These are phyloP conservation scores for Andrena marginata DNA, from an alignment of 2,888 invertebrate species.

Conservation along the genomic window DNA sequence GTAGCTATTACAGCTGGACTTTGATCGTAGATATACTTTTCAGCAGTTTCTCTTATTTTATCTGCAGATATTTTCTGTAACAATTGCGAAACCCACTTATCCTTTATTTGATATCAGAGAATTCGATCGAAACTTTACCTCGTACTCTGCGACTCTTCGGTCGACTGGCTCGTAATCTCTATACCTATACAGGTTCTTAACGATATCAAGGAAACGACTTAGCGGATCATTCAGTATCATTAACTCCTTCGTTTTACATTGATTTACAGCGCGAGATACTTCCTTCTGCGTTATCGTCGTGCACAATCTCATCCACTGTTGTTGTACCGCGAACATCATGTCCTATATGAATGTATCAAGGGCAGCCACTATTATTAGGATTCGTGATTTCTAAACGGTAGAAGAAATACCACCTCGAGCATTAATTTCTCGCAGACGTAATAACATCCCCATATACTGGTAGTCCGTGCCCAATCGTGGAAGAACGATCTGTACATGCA, in stretches of 20 bases:
- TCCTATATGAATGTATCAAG: constrained; percentile 71
- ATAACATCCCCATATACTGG: constrained; percentile 86
- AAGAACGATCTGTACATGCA: constrained; percentile 85
- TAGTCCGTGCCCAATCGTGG: constrained; percentile 82
- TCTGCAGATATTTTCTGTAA: constrained; percentile 51
- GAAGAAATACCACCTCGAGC: constrained; percentile 57
- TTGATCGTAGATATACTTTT: constrained; percentile 84
- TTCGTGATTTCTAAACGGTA: not conserved
- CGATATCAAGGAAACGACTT: constrained; percentile 83
- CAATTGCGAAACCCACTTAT: not conserved
- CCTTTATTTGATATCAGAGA: not conserved
- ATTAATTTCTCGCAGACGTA: constrained; percentile 81
- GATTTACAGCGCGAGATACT: constrained; percentile 81
- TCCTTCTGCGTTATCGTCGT: constrained; percentile 78
- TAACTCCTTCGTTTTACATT: constrained; percentile 81
- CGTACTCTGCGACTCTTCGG: constrained; percentile 64
- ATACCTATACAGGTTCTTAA: constrained; percentile 82
- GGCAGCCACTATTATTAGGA: not conserved
- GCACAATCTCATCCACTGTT: constrained; percentile 85
- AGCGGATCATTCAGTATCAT: constrained; percentile 78
- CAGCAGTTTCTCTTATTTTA: constrained; percentile 68
- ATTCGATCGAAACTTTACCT: constrained; percentile 50
- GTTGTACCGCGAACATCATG: constrained; percentile 83
- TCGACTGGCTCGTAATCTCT: constrained; percentile 75
- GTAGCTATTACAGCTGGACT: constrained; percentile 85